A percentile compares a stretch with the other conserved stretches of the same genome.
These are phyloP conservation scores for Tetranychus urticae DNA, from an alignment of 1,140 invertebrate genomes.

Conservation along the genomic window DNA sequence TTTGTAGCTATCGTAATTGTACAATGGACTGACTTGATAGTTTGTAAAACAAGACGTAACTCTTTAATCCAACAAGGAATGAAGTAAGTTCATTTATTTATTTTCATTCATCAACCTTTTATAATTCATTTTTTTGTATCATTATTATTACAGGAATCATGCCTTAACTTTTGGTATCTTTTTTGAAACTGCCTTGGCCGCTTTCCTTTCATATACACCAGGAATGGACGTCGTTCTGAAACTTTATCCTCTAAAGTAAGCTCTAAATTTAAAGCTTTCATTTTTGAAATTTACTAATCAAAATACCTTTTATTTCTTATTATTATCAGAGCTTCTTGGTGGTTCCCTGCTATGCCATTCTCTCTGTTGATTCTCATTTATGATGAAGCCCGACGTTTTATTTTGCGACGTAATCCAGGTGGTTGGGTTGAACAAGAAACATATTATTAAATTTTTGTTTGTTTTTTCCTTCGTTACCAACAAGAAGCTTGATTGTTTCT, in stretches of 20 bases:
- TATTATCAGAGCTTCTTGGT: slow-evolving; percentile 70
- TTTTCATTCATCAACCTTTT: background rate
- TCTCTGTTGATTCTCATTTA: slow-evolving; percentile 91
- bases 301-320: too few species aligned
- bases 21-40: slow-evolving; percentile 42
- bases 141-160: slow-evolving; percentile 21
- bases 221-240: slow-evolving; percentile 35
- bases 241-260: slow-evolving; percentile 31
- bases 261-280: too few species aligned
- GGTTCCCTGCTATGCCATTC: slow-evolving; percentile 90
- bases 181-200: slow-evolving; percentile 43
- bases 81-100: slow-evolving; percentile 22
- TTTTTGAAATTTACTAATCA: too few species aligned
- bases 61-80: slow-evolving; percentile 39
- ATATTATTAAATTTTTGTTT: slow-evolving; percentile 47
- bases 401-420: slow-evolving; percentile 82
- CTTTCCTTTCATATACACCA: slow-evolving; percentile 41
- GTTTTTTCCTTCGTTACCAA: too few species aligned
- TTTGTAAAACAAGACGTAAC: slow-evolving; percentile 37
- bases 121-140: background rate
- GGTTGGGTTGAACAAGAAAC: slow-evolving; percentile 97
- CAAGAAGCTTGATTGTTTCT: too few species aligned
- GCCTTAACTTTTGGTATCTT: slow-evolving; percentile 46
- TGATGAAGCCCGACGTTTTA: slow-evolving; percentile 85
- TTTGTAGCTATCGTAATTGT: slow-evolving; percentile 42